These are phyloP conservation scores for Gastrophysa polygoni DNA, from an alignment of 2,888 invertebrate species.

Conservation along the genomic window DNA sequence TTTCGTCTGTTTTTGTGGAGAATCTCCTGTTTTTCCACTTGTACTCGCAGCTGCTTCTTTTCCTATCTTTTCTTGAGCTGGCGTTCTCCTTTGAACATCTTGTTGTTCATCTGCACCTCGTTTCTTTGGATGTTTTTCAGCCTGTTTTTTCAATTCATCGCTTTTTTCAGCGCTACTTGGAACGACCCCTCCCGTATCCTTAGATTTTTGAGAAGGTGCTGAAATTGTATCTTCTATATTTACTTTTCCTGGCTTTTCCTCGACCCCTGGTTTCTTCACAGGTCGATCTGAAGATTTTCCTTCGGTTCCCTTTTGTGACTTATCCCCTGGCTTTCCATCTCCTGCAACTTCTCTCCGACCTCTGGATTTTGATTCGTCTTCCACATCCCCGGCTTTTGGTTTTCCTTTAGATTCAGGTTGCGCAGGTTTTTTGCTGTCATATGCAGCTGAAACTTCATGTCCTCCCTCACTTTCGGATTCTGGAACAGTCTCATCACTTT, in stretches of 20 bases:
- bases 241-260: neutral
- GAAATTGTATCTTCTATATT: neutral
- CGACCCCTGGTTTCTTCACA: neutral
- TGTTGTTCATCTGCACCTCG: neutral
- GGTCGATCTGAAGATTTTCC: neutral
- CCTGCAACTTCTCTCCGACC: neutral
- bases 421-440: neutral
- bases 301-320: neutral
- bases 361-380: neutral
- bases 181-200: neutral
- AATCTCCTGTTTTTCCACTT: too few relatives aligned
- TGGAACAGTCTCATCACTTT: neutral
- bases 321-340: neutral
- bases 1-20: neutral
- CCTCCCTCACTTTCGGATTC: slow-evolving; percentile 1
- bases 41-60: too few relatives aligned
- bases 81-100: neutral
- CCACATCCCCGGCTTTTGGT: neutral
- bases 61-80: neutral
- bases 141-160: too few relatives aligned
- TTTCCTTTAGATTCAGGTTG: neutral
- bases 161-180: too few relatives aligned
- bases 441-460: slow-evolving; percentile 4
- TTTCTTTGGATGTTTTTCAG: neutral
- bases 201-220: neutral